phyloP scores from a whole-genome alignment of 2,113 vertebrate species.

The Rostratula benghalensis region DNA sequence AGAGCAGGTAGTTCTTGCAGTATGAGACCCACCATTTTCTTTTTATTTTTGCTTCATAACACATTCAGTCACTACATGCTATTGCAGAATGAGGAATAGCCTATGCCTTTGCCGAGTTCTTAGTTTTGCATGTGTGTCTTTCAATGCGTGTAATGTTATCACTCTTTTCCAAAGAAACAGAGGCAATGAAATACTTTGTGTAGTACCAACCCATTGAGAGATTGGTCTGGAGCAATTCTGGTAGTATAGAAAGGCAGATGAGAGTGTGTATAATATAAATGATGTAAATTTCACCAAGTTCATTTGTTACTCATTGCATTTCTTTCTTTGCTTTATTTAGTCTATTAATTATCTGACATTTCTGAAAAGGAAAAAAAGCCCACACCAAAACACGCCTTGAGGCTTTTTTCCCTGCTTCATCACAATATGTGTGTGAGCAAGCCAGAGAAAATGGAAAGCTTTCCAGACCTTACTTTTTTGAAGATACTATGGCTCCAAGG shows the following conservation, averaged over 20 bases:
- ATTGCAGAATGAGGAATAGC: neutral
- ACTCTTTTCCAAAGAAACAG: neutral
- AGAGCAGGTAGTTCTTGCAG: neutral
- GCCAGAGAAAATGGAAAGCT: neutral
- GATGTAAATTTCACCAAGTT: neutral
- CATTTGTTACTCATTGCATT: neutral
- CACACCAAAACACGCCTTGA: neutral
- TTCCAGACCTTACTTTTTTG: neutral
- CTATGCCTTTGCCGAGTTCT: neutral
- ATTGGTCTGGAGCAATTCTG: neutral
- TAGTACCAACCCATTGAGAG: neutral
- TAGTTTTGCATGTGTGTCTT: neutral
- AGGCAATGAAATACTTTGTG: neutral
- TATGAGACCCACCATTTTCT: neutral
- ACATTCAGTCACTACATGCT: neutral
- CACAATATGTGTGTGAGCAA: neutral
- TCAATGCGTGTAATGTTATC: neutral
- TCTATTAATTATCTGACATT: neutral
- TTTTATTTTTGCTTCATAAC: neutral
- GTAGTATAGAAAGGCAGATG: neutral
- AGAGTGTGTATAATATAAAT: neutral
- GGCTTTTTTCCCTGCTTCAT: neutral
- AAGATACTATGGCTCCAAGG: neutral
- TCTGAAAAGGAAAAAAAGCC: neutral
- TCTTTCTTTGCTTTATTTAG: slow-evolving; percentile 11